These are phyloP conservation scores for Muntiacus muntjak DNA, from an alignment of 2,113 vertebrate species.

Conservation along the genomic window DNA sequence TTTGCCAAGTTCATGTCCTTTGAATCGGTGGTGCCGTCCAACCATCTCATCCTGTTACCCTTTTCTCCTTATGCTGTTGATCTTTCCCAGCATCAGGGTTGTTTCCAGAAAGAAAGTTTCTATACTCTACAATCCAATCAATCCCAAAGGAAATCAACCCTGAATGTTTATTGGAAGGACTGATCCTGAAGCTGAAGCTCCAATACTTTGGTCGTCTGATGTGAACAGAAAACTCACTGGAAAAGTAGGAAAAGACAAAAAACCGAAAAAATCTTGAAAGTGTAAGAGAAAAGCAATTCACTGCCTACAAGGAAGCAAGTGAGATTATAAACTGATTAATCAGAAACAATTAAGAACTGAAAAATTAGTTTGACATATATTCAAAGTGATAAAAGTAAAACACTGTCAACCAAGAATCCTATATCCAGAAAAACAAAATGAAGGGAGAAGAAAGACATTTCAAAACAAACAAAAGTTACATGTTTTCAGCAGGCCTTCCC, in stretches of 20 bases:
- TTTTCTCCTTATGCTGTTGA: neutral
- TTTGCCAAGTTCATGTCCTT: neutral
- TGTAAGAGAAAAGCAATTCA: neutral
- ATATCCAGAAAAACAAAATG: neutral
- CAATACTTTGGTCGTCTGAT: neutral
- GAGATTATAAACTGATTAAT: neutral
- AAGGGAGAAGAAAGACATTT: neutral
- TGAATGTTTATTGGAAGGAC: neutral
- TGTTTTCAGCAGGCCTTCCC: neutral
- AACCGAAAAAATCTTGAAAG: neutral
- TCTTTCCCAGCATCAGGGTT: neutral
- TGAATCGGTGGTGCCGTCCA: neutral
- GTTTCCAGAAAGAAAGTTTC: neutral
- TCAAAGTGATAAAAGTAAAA: neutral
- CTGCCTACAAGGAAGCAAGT: neutral
- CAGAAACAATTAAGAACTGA: neutral
- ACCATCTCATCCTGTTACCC: neutral
- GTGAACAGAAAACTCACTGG: neutral
- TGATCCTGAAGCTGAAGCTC: neutral
- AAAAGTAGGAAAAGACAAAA: neutral
- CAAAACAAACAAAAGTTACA: neutral
- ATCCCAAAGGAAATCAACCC: neutral
- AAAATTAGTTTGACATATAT: neutral
- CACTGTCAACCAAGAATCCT: neutral
- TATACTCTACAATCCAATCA: neutral